phyloP scores from a whole-genome alignment of 2,888 invertebrate species.

The Diplolepis rosae region DNA sequence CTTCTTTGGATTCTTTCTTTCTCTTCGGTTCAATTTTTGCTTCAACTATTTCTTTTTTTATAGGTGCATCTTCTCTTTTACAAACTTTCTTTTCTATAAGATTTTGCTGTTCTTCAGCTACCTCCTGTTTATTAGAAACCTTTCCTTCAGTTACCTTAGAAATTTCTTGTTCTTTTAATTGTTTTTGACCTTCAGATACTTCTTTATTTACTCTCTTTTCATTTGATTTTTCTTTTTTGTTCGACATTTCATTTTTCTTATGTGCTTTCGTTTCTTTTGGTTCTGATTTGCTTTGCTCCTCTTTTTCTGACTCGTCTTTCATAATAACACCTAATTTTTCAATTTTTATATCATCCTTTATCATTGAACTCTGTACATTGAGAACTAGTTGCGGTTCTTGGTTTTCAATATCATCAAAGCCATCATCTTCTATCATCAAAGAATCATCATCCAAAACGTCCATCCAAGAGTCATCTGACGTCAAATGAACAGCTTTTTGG shows the following conservation, averaged over 20 bases:
- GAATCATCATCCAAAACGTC: conserved; percentile 60
- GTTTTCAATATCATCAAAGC: conserved; percentile 35
- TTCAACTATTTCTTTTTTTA: neutral
- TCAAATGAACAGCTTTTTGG: conserved; percentile 34
- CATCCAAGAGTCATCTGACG: conserved; percentile 57
- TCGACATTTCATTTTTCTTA: neutral
- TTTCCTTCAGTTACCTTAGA: too few species aligned
- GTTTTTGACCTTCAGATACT: too few species aligned
- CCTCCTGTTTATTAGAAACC: neutral
- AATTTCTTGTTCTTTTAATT: too few species aligned
- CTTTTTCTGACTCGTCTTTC: conserved; percentile 30
- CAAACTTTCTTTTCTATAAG: neutral
- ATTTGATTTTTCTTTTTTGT: too few species aligned
- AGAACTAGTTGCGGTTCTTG: neutral
- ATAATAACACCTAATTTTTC: neutral
- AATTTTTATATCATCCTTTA: neutral
- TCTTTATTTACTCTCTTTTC: too few species aligned
- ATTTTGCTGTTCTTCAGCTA: neutral
- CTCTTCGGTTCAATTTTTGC: neutral
- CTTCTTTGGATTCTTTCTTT: neutral
- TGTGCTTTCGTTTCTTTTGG: neutral
- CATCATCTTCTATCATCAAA: conserved; percentile 58
- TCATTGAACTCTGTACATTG: neutral
- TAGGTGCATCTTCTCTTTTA: neutral
- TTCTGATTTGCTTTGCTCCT: neutral